Percentiles rank a stretch among this genome's conserved stretches.
Evolutionary conservation across 2,797 vertebrate species (phyloP).

Genomic region (Knipowitschia caucasica): DNA sequence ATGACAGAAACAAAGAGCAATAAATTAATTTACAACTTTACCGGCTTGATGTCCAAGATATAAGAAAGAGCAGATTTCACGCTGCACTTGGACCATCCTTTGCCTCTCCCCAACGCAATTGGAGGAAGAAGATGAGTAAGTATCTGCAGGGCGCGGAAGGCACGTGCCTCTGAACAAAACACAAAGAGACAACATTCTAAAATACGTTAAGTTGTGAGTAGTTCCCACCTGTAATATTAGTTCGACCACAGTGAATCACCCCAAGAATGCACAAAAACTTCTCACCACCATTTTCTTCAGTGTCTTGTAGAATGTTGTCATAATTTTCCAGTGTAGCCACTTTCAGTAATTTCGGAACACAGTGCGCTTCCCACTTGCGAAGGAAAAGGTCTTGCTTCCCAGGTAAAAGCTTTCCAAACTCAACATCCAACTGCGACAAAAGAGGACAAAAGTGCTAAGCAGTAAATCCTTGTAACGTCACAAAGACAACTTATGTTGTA

Average conservation of each 20-base stretch:
- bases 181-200: neutral
- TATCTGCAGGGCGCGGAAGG: neutral
- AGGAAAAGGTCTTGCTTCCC: conserved; percentile 1
- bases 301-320: neutral
- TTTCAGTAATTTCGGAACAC: neutral
- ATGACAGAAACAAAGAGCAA: no score
- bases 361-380: neutral
- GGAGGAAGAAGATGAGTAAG: neutral
- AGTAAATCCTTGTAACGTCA: no score
- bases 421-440: neutral
- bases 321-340: neutral
- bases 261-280: no score
- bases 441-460: neutral
- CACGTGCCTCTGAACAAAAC: neutral
- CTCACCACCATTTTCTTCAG: neutral
- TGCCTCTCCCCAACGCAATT: neutral
- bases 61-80: neutral
- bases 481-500: no score
- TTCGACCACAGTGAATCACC: no score
- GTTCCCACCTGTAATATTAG: neutral
- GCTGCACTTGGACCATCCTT: neutral
- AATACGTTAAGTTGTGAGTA: no score
- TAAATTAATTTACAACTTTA: no score
- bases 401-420: neutral
- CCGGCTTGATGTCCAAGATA: neutral